phyloP scores from a whole-genome alignment of 2,797 vertebrate species.

The Mormyrus proboscirostris region DNA sequence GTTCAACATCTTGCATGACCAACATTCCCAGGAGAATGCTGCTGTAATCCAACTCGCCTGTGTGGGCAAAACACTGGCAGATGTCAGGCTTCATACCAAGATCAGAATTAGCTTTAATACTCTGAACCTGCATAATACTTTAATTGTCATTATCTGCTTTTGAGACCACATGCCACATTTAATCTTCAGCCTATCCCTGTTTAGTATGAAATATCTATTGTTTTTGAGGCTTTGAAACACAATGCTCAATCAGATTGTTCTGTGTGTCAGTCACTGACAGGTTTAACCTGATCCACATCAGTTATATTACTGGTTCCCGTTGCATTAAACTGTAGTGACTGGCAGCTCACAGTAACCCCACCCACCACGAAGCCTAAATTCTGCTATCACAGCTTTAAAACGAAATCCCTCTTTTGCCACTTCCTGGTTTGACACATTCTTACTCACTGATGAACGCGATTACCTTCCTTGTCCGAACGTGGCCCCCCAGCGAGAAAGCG shows the following conservation, averaged over 20 bases:
- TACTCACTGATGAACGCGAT: neutral
- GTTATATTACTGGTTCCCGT: neutral
- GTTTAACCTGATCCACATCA: conserved; percentile 1
- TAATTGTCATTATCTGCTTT: neutral
- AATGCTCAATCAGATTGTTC: neutral
- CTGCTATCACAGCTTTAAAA: neutral
- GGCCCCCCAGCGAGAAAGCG: conserved; percentile 81
- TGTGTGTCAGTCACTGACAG: neutral
- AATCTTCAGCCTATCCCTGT: neutral
- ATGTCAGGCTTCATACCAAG: neutral
- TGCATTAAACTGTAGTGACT: neutral
- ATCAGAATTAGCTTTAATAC: conserved; percentile 1
- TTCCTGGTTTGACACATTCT: neutral
- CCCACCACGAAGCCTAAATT: neutral
- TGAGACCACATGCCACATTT: conserved; percentile 2
- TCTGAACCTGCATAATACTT: neutral
- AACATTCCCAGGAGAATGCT: conserved; percentile 88
- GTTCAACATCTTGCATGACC: conserved; percentile 95
- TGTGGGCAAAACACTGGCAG: conserved; percentile 4
- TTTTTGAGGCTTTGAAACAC: conserved; percentile 4
- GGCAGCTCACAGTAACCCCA: neutral
- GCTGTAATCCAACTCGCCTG: conserved; percentile 92
- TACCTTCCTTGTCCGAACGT: conserved; percentile 86
- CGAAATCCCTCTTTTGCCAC: neutral
- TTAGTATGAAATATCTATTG: neutral